These are phyloP conservation scores for Cordylochernes scorpioides DNA, from an alignment of 2,888 invertebrate species.

Conservation along the genomic window DNA sequence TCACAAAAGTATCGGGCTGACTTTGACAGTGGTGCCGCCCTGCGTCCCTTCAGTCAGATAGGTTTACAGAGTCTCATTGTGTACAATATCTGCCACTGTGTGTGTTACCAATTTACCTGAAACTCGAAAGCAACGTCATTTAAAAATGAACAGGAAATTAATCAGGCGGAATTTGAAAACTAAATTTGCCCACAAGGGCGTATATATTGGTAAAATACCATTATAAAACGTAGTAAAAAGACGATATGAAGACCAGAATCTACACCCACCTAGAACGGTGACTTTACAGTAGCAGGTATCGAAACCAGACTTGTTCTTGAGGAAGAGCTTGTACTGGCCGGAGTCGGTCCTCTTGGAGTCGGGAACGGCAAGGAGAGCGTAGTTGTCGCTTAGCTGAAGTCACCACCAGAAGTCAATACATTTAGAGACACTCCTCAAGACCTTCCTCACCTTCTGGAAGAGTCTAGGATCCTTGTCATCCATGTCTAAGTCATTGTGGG, in stretches of 20 bases:
- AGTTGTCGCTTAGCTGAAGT: slow-evolving; percentile 47
- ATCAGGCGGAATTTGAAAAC: background rate
- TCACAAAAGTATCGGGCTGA: too few relatives aligned
- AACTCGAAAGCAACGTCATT: background rate
- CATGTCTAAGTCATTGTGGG: slow-evolving; percentile 51
- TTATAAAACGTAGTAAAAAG: slow-evolving; percentile 2
- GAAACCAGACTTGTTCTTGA: slow-evolving; percentile 79
- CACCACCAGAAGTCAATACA: background rate
- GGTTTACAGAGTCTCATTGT: too few relatives aligned
- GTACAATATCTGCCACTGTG: too few relatives aligned
- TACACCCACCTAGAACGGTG: slow-evolving; percentile 38
- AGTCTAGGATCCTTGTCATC: slow-evolving; percentile 24
- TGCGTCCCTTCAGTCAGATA: too few relatives aligned
- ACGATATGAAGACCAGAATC: slow-evolving; percentile 2
- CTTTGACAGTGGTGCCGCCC: too few relatives aligned
- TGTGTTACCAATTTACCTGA: too few relatives aligned
- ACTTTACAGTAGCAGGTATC: slow-evolving; percentile 86
- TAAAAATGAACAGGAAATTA: background rate
- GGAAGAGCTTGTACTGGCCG: slow-evolving; percentile 66
- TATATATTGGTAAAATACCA: background rate
- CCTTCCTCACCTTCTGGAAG: slow-evolving; percentile 22
- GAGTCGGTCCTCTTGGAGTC: slow-evolving; percentile 66
- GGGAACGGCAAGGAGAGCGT: slow-evolving; percentile 69
- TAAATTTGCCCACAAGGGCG: background rate
- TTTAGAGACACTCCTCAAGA: background rate